Evolutionary conservation across 2,113 vertebrate genomes (phyloP).

Genomic region (Cairina moschata): DNA sequence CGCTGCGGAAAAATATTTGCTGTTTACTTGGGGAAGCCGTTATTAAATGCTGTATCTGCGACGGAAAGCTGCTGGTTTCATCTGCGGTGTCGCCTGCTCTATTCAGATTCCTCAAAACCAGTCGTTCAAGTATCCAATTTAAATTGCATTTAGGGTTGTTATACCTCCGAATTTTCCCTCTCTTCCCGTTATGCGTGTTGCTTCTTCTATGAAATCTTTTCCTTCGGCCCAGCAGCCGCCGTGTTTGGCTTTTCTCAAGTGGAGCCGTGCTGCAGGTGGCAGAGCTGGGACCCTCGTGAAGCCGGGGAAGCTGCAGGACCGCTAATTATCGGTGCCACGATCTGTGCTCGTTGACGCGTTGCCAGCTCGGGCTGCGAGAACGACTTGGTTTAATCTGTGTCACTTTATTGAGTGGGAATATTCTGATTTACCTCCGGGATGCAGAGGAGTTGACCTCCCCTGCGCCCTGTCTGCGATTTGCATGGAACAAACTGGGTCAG

Average conservation of each 20-base stretch:
- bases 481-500: background rate
- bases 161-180: background rate
- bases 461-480: background rate
- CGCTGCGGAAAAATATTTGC: background rate
- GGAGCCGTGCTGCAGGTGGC: accelerated
- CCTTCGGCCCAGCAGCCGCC: background rate
- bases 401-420: background rate
- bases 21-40: background rate
- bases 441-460: background rate
- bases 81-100: background rate
- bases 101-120: background rate
- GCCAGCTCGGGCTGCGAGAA: background rate
- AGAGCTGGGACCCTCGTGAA: background rate
- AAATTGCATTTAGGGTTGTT: background rate
- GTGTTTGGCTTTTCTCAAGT: background rate
- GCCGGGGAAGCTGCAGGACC: background rate
- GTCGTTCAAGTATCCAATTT: background rate
- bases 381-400: background rate
- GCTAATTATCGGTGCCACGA: background rate
- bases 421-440: background rate
- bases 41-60: background rate
- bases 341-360: accelerated
- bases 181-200: background rate
- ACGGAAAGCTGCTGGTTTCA: background rate
- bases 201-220: background rate